Base-by-base conservation (phyloP, 2,888 invertebrate genomes). In the Muschampia plurimacula region DNA sequence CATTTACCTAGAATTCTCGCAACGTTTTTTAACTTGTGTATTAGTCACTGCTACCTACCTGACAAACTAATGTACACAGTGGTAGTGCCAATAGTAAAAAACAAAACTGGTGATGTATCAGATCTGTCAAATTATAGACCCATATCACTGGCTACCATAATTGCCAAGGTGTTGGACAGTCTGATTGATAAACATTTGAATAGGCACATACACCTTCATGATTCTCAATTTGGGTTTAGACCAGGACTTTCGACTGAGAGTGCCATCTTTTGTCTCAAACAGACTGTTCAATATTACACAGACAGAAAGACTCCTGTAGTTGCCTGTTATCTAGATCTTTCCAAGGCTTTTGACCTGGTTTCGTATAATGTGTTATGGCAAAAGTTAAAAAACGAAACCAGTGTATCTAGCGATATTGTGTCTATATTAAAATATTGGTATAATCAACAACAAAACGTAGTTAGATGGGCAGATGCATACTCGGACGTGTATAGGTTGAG, bases 71-170 rank as follows among this genome's bases (percentile, higher is more conserved):
- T 75, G 65, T 62, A 59, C n/a, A 78, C 78, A 1, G 36, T 77
- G 9, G 76, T 79, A 0, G 73, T 79, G 0, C 78, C 78, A 1
- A 75, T 77, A 9, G 60, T 77, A 2, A 79, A 79, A 70, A 78
- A 77, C 46, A 77, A 71, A 52, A 77, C 78, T 0, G 77, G 76
- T 9, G 78, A 78, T 73, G 44, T 69, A 2, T 72, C 73, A 0
- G 77, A 75, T 55, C 64, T 28, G 41, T 15, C 13, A 2, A 78
- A 80, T 62, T 80, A 79, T 63, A 72, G 77, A 28, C 77, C 77
- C 5, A 77, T 78, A n/a, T 78, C 77, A 2, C 60, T 78, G 7
- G 77, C 78, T 7, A 77, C 77, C 44, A 57, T 77, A 1, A 72
- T 74, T 2, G 78, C 78, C 10, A 79, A 77, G 64, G 75, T 76